Conservation (phyloP, 2,888 invertebrate genomes). For the Brassicogethes aeneus region DNA sequence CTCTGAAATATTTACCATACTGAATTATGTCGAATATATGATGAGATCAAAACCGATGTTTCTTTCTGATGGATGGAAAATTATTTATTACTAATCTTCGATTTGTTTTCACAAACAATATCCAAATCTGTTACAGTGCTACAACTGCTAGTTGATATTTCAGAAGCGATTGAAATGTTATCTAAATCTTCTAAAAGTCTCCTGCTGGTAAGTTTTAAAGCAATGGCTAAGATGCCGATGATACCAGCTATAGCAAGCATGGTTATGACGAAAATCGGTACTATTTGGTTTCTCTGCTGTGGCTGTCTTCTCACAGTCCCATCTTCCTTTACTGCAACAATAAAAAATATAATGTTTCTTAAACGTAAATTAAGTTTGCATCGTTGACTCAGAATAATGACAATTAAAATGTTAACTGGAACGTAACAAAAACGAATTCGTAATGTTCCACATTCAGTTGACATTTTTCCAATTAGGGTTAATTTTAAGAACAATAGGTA, state of each 20-base stretch:
- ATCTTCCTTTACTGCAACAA: conserved; percentile 27
- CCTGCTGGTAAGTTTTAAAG: conserved; percentile 49
- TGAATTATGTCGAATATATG: too few species aligned
- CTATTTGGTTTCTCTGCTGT: conserved; percentile 20
- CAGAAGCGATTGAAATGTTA: conserved; percentile 37
- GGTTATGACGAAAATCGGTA: conserved; percentile 41
- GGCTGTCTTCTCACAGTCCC: conserved; percentile 7
- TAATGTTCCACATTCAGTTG: too few species aligned
- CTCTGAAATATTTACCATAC: too few species aligned
- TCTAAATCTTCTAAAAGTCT: conserved; percentile 40
- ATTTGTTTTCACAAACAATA: conserved; percentile 13
- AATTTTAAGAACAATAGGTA: too few species aligned
- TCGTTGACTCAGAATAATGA: not conserved
- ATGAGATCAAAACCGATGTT: too few species aligned
- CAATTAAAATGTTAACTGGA: not conserved
- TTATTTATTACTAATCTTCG: too few species aligned
- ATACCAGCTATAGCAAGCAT: conserved; percentile 51
- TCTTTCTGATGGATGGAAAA: too few species aligned
- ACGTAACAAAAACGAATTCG: too few species aligned
- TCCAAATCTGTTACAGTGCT: conserved; percentile 29
- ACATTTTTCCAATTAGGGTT: too few species aligned
- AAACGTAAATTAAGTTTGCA: not conserved
- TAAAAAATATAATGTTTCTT: conserved; percentile 4
- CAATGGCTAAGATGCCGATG: conserved; percentile 47
- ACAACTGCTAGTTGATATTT: conserved; percentile 30